Conservation (phyloP, 2,888 invertebrate genomes). For the Alitta virens region DNA sequence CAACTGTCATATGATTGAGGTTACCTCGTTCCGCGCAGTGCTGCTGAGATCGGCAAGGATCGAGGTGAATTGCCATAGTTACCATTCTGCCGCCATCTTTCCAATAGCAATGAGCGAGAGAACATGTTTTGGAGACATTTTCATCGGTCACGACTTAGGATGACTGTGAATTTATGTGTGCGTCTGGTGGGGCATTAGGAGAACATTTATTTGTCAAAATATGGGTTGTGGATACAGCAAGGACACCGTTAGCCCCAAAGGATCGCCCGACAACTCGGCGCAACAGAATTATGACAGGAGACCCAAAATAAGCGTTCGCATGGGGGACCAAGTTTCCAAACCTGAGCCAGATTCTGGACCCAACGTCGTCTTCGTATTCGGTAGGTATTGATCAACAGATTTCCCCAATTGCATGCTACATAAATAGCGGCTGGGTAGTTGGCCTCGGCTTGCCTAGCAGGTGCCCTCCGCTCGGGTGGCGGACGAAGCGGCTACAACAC, state of each 20-base stretch:
- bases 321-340: constrained; percentile 22
- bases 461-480: no score
- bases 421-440: no score
- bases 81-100: constrained; percentile 12
- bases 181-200: no score
- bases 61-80: constrained; percentile 10
- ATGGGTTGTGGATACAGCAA: constrained; percentile 28
- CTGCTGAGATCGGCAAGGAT: not conserved
- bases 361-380: constrained; percentile 27
- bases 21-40: not conserved
- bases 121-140: not conserved
- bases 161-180: no score
- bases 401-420: no score
- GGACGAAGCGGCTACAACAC: no score
- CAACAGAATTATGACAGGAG: constrained; percentile 19
- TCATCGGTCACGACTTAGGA: no score
- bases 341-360: constrained; percentile 16
- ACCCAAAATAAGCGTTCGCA: constrained; percentile 27
- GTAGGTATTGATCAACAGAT: constrained; percentile 20
- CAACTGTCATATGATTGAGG: not conserved
- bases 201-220: no score
- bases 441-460: no score
- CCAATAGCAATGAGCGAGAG: not conserved
- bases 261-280: not conserved
- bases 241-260: not conserved